A percentile compares a stretch with the other conserved stretches of the same genome.
Conservation (phyloP, 2,888 invertebrate genomes). For the Tipula confusa region DNA sequence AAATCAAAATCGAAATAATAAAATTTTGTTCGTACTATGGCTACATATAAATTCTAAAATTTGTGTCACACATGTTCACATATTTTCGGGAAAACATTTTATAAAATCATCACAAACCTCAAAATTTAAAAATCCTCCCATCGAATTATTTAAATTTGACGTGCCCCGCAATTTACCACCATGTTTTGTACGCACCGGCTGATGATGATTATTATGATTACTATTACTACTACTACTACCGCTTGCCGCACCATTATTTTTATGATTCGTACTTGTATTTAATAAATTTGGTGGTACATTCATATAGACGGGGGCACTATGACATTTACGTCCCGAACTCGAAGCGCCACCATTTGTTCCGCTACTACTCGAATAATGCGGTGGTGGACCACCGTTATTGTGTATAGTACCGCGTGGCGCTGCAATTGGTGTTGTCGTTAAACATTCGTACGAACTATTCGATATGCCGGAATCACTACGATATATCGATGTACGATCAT, state of each 20-base stretch:
- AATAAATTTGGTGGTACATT: conserved; percentile 32
- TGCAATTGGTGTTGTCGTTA: conserved; percentile 56
- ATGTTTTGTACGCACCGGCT: not conserved
- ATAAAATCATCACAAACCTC: not conserved
- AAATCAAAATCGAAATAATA: not conserved
- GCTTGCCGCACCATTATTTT: conserved; percentile 1
- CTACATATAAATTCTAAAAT: no score
- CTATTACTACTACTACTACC: conserved; percentile 15
- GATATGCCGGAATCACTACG: conserved; percentile 50
- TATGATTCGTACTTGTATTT: not conserved
- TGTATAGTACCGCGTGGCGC: conserved; percentile 56
- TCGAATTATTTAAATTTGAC: not conserved
- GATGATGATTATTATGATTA: conserved; percentile 15
- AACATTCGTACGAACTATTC: conserved; percentile 54
- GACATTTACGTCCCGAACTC: conserved; percentile 35
- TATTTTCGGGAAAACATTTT: not conserved
- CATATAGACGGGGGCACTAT: conserved; percentile 36
- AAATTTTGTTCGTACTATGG: not conserved
- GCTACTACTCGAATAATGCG: not conserved
- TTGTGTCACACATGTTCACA: not conserved
- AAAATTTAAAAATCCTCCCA: not conserved
- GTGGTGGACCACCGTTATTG: no score
- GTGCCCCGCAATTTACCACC: not conserved
- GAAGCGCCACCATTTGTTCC: not conserved
- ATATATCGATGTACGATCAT: conserved; percentile 47